phyloP scores from a whole-genome alignment of 37 sponge, comb jelly and placozoan genomes.

The Tethya wilhelma region DNA sequence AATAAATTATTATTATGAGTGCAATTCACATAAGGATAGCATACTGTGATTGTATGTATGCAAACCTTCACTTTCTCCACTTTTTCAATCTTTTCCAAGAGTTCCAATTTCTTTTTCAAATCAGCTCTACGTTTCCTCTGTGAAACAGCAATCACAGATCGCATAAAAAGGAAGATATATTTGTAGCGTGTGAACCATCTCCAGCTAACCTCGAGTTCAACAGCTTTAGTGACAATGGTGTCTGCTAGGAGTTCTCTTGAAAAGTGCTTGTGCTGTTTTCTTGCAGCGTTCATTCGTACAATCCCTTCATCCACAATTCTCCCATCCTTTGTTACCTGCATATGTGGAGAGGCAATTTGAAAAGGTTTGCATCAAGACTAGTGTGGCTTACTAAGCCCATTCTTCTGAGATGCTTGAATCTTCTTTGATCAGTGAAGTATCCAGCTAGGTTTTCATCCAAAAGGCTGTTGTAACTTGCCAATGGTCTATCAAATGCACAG shows the following conservation, averaged over 20 bases:
- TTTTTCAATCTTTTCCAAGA: conserved; percentile 54
- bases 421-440: conserved; percentile 78
- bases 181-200: not conserved
- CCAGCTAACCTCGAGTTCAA: conserved; percentile 77
- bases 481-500: conserved; percentile 65
- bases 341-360: not conserved
- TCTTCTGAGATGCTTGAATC: conserved; percentile 66
- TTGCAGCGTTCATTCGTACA: conserved; percentile 50
- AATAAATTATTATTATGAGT: not conserved
- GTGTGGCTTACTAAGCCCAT: conserved; percentile 90
- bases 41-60: not conserved
- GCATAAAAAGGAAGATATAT: not conserved
- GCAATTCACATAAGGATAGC: not conserved
- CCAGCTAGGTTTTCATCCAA: conserved; percentile 80
- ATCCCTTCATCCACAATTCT: conserved; percentile 85
- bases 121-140: conserved; percentile 59
- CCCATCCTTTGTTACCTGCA: conserved; percentile 87
- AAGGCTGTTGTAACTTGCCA: conserved; percentile 92
- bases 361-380: not conserved
- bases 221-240: conserved; percentile 71
- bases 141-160: not conserved
- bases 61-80: conserved; percentile 73
- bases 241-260: conserved; percentile 52
- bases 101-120: conserved; percentile 59
- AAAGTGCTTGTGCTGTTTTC: conserved; percentile 58